A percentile compares a stretch with the other conserved stretches of the same genome.
These are phyloP conservation scores for Amphiprion ocellaris DNA, from an alignment of 2,113 vertebrate genomes.

Conservation along the genomic window DNA sequence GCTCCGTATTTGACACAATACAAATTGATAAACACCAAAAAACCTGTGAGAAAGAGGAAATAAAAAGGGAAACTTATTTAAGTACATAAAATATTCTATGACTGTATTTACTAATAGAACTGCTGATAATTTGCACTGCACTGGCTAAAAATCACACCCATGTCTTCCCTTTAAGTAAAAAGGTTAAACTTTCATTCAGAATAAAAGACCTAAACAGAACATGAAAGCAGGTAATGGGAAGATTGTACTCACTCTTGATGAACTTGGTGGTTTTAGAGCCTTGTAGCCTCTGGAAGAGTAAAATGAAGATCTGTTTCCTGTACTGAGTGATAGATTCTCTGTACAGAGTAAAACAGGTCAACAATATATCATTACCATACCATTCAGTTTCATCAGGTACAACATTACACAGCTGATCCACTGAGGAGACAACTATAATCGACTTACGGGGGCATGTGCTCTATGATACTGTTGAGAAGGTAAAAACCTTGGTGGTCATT, in stretches of 20 bases:
- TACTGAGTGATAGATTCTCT: conserved; percentile 95
- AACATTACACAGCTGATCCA: not conserved
- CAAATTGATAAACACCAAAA: conserved; percentile 97
- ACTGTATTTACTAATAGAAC: not conserved
- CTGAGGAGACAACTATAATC: not conserved
- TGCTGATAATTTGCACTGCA: not conserved
- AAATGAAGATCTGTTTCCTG: conserved; percentile 97
- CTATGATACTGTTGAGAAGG: conserved; percentile 96
- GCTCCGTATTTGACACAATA: conserved; percentile 96
- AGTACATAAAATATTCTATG: not conserved
- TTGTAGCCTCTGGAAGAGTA: conserved; percentile 98
- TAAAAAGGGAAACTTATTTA: not conserved
- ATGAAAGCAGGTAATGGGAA: not conserved
- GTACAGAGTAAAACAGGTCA: not conserved
- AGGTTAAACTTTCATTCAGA: not conserved
- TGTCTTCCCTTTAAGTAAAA: too few relatives aligned
- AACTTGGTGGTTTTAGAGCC: conserved; percentile 99
- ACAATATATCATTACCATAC: not conserved
- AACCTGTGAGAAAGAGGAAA: conserved; percentile 85
- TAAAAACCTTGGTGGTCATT: conserved; percentile 99
- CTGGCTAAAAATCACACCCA: not conserved
- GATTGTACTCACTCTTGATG: conserved; percentile 93
- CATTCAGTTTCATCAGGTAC: not conserved
- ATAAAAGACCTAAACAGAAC: not conserved
- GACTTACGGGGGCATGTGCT: conserved; percentile 96